Percentiles rank a stretch among this genome's conserved stretches.
These are phyloP conservation scores for Trichechus manatus DNA, from an alignment of 2,113 vertebrate genomes.

Conservation along the genomic window DNA sequence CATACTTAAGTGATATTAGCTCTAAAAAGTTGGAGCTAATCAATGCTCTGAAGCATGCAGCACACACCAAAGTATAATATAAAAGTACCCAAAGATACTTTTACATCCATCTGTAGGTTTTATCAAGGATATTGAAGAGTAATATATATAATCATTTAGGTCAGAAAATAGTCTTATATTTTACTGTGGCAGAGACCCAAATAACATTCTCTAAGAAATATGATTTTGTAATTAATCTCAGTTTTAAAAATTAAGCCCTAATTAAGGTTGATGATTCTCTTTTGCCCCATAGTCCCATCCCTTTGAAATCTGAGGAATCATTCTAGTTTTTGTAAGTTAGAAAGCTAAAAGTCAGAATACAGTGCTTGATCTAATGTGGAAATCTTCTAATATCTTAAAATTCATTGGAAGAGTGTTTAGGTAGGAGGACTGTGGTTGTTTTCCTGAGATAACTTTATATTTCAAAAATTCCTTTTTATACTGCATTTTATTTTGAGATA, in stretches of 20 bases:
- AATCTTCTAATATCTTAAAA: constrained; percentile 48
- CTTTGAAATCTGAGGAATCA: constrained; percentile 56
- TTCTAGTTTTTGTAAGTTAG: background rate
- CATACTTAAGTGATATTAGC: background rate
- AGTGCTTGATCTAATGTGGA: background rate
- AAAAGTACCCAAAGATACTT: background rate
- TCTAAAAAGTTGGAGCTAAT: background rate
- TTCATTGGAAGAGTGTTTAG: background rate
- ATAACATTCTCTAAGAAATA: background rate
- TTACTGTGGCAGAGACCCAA: background rate
- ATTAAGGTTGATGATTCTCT: background rate
- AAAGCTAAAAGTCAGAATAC: constrained; percentile 46
- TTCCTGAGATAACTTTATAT: constrained; percentile 25
- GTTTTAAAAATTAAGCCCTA: constrained; percentile 13
- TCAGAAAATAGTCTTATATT: constrained; percentile 24
- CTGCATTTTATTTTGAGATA: background rate
- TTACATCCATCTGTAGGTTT: background rate
- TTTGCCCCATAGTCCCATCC: background rate
- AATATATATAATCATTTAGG: background rate
- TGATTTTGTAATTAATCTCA: background rate
- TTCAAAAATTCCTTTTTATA: constrained; percentile 56
- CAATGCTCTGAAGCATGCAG: background rate
- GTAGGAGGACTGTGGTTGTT: background rate
- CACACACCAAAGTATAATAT: background rate
- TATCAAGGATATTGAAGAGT: background rate